Conservation (phyloP, 2,113 vertebrate species). For the Romanogobio albipinnatus region DNA sequence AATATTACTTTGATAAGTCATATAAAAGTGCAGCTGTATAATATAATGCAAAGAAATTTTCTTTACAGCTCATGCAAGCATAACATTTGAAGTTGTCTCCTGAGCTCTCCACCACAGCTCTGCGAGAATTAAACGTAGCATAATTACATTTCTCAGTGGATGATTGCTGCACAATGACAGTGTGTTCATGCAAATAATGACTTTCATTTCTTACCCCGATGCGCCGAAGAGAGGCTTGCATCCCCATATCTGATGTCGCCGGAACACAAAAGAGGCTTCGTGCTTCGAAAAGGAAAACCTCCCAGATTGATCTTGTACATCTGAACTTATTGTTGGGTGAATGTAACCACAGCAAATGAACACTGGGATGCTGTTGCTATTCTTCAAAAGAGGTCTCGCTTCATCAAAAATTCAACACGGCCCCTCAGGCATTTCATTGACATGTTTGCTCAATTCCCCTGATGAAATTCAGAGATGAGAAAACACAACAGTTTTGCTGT, state of each 20-base stretch:
- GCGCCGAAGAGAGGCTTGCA: constrained; percentile 51
- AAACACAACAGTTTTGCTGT: constrained; percentile 44
- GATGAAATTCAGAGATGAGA: constrained; percentile 60
- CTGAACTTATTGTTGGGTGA: constrained; percentile 55
- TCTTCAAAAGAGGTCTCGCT: constrained; percentile 3
- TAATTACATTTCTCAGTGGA: constrained; percentile 74
- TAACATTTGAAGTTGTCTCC: constrained; percentile 25
- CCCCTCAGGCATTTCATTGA: constrained; percentile 35
- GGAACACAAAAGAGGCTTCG: constrained; percentile 50
- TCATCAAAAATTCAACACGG: constrained; percentile 44
- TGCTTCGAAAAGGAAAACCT: constrained; percentile 43
- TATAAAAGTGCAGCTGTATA: not conserved
- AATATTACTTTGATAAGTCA: not conserved
- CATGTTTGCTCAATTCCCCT: constrained; percentile 46
- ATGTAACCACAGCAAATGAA: constrained; percentile 49
- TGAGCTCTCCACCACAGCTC: constrained; percentile 25
- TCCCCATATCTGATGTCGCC: constrained; percentile 56
- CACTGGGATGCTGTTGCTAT: constrained; percentile 10
- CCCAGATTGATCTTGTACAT: constrained; percentile 49
- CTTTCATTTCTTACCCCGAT: constrained; percentile 61
- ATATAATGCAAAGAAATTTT: constrained; percentile 33
- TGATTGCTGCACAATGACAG: constrained; percentile 74
- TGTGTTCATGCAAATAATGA: constrained; percentile 79
- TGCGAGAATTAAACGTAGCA: constrained; percentile 66
- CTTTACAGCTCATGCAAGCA: constrained; percentile 19